Evolutionary conservation across 2,113 vertebrate species (phyloP).

Genomic region (Callocephalon fimbriatum): DNA sequence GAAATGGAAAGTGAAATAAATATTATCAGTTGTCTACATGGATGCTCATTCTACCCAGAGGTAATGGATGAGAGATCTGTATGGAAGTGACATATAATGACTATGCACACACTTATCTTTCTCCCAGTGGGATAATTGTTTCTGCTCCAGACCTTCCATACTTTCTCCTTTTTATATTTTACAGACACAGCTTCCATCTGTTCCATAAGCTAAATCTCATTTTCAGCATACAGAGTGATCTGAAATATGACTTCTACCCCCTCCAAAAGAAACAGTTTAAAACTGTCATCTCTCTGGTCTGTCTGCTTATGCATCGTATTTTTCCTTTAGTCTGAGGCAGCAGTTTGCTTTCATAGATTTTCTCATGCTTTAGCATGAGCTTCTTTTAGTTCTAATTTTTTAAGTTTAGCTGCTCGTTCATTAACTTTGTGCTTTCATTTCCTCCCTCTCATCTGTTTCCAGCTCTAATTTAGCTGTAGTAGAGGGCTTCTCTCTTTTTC

Average conservation of each 20-base stretch:
- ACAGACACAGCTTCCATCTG: not conserved
- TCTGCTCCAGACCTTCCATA: not conserved
- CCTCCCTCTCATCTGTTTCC: not conserved
- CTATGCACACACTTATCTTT: not conserved
- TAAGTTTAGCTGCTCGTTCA: not conserved
- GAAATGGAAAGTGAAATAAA: conserved; percentile 20
- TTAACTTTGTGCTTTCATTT: not conserved
- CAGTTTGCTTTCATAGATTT: not conserved
- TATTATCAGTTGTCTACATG: not conserved
- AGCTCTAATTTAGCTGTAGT: not conserved
- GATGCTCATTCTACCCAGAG: not conserved
- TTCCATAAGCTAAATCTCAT: not conserved
- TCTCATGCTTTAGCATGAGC: not conserved
- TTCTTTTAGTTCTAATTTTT: not conserved
- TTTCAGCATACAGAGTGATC: not conserved
- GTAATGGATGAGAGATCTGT: not conserved
- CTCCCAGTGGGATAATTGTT: conserved; percentile 30
- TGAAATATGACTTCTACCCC: not conserved
- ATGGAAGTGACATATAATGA: not conserved
- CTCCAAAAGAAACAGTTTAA: not conserved
- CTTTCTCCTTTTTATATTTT: not conserved
- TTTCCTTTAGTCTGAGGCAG: not conserved
- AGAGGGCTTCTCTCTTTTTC: not conserved
- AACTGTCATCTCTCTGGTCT: not conserved
- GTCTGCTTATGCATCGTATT: accelerated